A percentile compares a stretch with the other conserved stretches of the same genome.
These are phyloP conservation scores for Casuarius casuarius DNA, from an alignment of 2,113 vertebrate genomes.

Conservation along the genomic window DNA sequence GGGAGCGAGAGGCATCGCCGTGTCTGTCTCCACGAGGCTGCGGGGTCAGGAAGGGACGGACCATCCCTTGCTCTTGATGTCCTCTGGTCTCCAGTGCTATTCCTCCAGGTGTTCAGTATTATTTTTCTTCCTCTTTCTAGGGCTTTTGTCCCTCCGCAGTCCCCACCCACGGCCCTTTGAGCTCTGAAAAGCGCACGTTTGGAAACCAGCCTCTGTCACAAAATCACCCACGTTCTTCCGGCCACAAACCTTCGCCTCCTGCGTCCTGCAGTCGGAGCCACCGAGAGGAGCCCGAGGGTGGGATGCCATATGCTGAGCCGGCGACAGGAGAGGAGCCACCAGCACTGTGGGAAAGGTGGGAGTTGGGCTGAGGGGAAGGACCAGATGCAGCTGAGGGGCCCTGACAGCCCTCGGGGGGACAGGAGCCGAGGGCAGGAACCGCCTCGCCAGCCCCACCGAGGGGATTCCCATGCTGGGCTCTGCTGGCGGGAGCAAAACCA, in stretches of 20 bases:
- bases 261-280: neutral
- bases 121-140: neutral
- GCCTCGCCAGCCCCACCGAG: no score
- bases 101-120: neutral
- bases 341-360: neutral
- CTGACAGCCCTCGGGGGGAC: neutral
- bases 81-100: fast-evolving
- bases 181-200: neutral
- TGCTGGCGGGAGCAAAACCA: no score
- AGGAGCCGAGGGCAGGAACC: neutral
- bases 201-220: neutral
- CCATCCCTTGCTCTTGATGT: fast-evolving
- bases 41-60: neutral
- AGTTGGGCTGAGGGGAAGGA: neutral
- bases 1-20: neutral
- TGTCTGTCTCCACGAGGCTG: neutral
- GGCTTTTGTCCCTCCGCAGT: neutral
- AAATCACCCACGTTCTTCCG: neutral
- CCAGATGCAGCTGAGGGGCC: neutral
- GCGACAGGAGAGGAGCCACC: neutral
- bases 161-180: neutral
- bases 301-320: fast-evolving
- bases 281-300: neutral
- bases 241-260: neutral
- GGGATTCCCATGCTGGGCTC: no score